Conservation (phyloP, 1,140 invertebrate genomes). For the Agrypnia vestita region DNA sequence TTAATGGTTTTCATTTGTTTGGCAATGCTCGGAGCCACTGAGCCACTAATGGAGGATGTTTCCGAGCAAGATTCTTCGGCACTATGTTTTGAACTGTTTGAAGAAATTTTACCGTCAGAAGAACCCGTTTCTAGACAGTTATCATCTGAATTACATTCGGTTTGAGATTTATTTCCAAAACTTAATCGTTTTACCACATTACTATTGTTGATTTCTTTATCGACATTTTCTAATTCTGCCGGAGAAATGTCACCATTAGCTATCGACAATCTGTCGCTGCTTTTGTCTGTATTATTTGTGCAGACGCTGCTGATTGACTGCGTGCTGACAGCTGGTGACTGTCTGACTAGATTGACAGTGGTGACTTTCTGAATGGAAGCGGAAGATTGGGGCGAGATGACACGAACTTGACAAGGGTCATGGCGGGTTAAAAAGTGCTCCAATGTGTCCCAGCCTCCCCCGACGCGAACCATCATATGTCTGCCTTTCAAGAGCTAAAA, state of each 20-base stretch:
- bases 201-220: slow-evolving; percentile 8
- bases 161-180: slow-evolving; percentile 15
- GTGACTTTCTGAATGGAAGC: slow-evolving; percentile 62
- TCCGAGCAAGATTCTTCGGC: slow-evolving; percentile 45
- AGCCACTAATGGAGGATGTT: slow-evolving; percentile 52
- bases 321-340: slow-evolving; percentile 64
- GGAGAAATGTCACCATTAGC: slow-evolving; percentile 57
- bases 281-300: slow-evolving; percentile 46
- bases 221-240: slow-evolving; percentile 20
- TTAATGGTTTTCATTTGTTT: slow-evolving; percentile 43
- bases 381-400: slow-evolving; percentile 73
- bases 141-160: slow-evolving; percentile 3
- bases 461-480: slow-evolving; percentile 95
- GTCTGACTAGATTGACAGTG: slow-evolving; percentile 65
- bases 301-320: slow-evolving; percentile 15
- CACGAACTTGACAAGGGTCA: slow-evolving; percentile 90
- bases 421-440: slow-evolving; percentile 93
- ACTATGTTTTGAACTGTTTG: slow-evolving; percentile 27
- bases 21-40: slow-evolving; percentile 6
- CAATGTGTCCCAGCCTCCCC: slow-evolving; percentile 93
- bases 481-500: slow-evolving; percentile 86
- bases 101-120: slow-evolving; percentile 25
- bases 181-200: slow-evolving; percentile 18
- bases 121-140: background rate
- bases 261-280: slow-evolving; percentile 39